Evolutionary conservation across 2,113 vertebrate species (phyloP), one percentile per base, ranked within the genome.

Genomic region (Chamaea fasciata): DNA sequence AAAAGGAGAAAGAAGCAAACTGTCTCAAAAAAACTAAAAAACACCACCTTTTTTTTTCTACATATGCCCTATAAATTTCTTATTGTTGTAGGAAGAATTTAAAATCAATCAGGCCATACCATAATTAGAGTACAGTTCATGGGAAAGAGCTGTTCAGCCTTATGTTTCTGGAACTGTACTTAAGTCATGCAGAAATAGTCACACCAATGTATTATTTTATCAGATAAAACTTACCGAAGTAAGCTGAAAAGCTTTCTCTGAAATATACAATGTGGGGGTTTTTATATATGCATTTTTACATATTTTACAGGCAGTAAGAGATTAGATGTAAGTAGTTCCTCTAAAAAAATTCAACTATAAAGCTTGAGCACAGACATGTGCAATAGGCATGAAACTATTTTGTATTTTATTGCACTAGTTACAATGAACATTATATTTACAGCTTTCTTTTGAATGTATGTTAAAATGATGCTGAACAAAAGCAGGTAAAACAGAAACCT

Each of bases 381-480:
- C 50, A 35, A 76, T 52, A 74, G 44, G 47, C 74, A 91, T 80
- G 63, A 96, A 97, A 89, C 11, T 60, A 42, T 81, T 95, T 56
- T 77, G 30, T 86, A 49, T 73, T 97, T 96, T 90, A 95, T 80
- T 95, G 74, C 56, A 77, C 33, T 53, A 67, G 82, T 96, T 97
- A 77, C 65, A 92, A 87, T 52, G 50, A 95, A 81, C 12, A 18
- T 93, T 91, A 71, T 87, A 71, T 71, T 94, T 95, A 90, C 76
- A 95, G 53, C 50, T 96, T 97, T 96, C 75, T 80, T 96, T 82
- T 68, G 64, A 63, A 71, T 52, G 33, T 35, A 52, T 37, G 79
- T 95, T 93, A 89, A 97, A 92, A 91, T 95, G 85, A 97, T 91
- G 57, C 53, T 94, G 83, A 91, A 92, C 95, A 96, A 94, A 96